Base-by-base conservation (phyloP, 2,113 vertebrate species). In the Boleophthalmus pectinirostris region DNA sequence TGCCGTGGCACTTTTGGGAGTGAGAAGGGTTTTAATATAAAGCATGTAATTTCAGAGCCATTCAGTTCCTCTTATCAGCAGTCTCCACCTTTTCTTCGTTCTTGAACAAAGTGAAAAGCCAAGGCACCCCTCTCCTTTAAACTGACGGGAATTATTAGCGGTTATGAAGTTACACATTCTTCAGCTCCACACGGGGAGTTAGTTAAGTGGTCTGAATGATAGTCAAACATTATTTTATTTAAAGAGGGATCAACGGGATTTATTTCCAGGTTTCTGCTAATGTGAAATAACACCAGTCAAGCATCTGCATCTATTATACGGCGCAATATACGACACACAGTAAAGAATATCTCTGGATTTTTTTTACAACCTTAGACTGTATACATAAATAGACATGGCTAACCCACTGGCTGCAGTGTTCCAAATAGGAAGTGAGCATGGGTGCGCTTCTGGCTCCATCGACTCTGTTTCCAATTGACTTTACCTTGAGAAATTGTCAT, bases 1-100 rank as follows among this genome's bases (percentile, higher is more conserved):
- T 68, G 65, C 54, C 60, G 69, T 68, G 66, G 43, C 53, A 70
- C 72, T 70, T 73, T 69, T n/a, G 11, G 53, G 72, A 81, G 69
- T 71, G 47, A 68, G 72, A 82, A 53, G 72, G 72, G 81, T 78
- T 80, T 79, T 73, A 77, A 61, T 74, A 82, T 70, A 74, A 84
- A 82, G 75, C 77, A 75, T 83, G 71, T 86, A 23, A 85, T 86
- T 86, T 81, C 57, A 56, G 74, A 81, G 71, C 80, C 72, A 76
- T 78, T 83, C 57, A 73, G 20, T 77, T 60, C 29, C 16, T 72
- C 78, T 88, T 88, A 86, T 86, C 87, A 81, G 58, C n/a, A 38
- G 67, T 73, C 75, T 45, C 73, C 84, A 88, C 85, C 84, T 83
- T 85, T 74, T 46, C 58, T 70, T 70, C 69, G 46, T 66, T 63